These are phyloP conservation scores for Sclerurus mexicanus DNA, from an alignment of 2,113 vertebrate genomes.

Conservation along the genomic window DNA sequence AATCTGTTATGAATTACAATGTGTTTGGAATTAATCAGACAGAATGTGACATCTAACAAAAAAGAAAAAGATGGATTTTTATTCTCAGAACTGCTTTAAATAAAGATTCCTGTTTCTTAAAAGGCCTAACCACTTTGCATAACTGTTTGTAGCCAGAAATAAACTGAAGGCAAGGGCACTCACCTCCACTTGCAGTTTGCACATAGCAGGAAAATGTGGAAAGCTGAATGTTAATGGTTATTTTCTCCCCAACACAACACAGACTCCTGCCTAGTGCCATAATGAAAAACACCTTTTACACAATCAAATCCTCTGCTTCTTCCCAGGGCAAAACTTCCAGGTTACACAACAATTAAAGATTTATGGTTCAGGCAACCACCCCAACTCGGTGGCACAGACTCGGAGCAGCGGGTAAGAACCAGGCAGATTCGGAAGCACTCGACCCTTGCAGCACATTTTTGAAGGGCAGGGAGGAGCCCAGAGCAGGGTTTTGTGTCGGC, in stretches of 20 bases:
- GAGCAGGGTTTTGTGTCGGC: not conserved
- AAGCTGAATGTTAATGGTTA: not conserved
- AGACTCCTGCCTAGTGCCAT: not conserved
- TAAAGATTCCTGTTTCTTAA: not conserved
- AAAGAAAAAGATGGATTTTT: not conserved
- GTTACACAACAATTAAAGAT: not conserved
- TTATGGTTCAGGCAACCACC: not conserved
- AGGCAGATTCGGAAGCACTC: not conserved
- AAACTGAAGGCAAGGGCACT: not conserved
- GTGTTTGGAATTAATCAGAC: slow-evolving; percentile 11
- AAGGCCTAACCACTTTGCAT: not conserved
- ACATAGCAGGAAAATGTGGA: not conserved
- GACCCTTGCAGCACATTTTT: not conserved
- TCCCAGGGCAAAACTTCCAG: not conserved
- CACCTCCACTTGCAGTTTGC: not conserved
- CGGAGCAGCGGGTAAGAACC: fast-evolving
- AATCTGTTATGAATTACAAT: not conserved
- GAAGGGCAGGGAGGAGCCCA: not conserved
- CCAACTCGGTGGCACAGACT: not conserved
- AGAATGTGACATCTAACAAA: not conserved
- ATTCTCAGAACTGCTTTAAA: not conserved
- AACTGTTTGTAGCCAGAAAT: not conserved
- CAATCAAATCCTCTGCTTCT: not conserved
- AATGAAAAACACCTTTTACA: not conserved
- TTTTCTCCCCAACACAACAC: not conserved